These are phyloP conservation scores for Ethmia dodecea DNA, from an alignment of 2,888 invertebrate genomes.

Conservation along the genomic window DNA sequence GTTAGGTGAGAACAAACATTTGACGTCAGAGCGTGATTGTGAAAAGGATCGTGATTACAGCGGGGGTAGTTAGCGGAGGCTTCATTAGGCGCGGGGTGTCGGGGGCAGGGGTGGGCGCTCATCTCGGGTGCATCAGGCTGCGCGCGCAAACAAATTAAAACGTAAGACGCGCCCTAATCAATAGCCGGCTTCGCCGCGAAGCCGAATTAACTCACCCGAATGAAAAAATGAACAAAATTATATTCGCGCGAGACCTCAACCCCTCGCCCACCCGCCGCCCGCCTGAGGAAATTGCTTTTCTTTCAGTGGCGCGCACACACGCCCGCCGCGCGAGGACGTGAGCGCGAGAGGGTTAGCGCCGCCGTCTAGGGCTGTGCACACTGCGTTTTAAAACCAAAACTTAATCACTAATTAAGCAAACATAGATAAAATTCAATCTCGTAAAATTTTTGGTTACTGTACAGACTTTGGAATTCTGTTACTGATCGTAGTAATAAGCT, in stretches of 20 bases:
- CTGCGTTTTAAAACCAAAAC: neutral
- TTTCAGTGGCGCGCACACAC: conserved; percentile 75
- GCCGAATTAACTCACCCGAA: conserved; percentile 77
- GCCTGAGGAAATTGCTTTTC: conserved; percentile 76
- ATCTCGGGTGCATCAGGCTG: conserved; percentile 75
- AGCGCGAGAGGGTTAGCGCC: conserved; percentile 70
- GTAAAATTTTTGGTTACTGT: too few species aligned
- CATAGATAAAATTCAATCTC: too few species aligned
- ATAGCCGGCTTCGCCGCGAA: conserved; percentile 74
- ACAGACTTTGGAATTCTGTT: too few species aligned
- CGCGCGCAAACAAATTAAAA: conserved; percentile 78
- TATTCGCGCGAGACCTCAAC: conserved; percentile 74
- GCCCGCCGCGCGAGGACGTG: conserved; percentile 41
- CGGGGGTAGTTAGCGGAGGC: conserved; percentile 59
- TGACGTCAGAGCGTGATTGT: conserved; percentile 54
- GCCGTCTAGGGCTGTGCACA: conserved; percentile 5
- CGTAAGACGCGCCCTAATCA: conserved; percentile 78
- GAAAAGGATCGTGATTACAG: conserved; percentile 62
- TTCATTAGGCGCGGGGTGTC: conserved; percentile 52
- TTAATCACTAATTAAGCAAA: too few species aligned
- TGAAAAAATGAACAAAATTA: conserved; percentile 78
- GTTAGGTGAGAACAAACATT: conserved; percentile 38
- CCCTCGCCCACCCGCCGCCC: conserved; percentile 42
- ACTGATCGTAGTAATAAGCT: too few species aligned
- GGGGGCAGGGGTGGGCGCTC: conserved; percentile 38